Base-by-base conservation (phyloP, 2,888 invertebrate species). In the Xestia c-nigrum region DNA sequence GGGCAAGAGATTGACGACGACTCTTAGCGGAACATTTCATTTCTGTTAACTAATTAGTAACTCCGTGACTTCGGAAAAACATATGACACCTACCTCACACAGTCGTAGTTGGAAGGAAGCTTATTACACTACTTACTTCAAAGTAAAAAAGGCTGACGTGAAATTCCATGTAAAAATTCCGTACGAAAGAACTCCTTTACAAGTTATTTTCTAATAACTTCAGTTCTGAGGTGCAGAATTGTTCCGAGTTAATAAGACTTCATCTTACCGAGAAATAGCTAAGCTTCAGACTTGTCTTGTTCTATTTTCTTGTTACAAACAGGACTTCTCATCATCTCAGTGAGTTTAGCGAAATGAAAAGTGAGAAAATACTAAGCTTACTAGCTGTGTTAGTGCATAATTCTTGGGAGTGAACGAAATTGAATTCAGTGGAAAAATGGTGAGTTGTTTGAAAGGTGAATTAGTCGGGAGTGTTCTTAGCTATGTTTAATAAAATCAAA, bases 161-260 rank as follows among this genome's bases (percentile, higher is more conserved):
- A 46, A 24, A 78, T 50, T 50, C 38, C 16, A 16, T 46, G 31
- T 52, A 38, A 71, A 57, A 59, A 65, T 24, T 59, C 46, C 43
- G 5, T 64, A n/a, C 43, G 9, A 52, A 72, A 79, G 21, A 66
- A 72, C 38, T 59, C 52, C 9, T 19, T 38, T 6, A 16, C 14
- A 52, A 78, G 43, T 78, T 70, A 52, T 72, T 71, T 78, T 78
- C 38, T 52, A 65, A 59, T 72, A 59, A 52, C 52, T 52, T 16
- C 19, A 65, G 57, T 38, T 46, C 43, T 71, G 57, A 50, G 50
- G 47, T 72, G 72, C 9, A 52, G n/a, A 52, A 57, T 71, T 59
- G 57, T 78, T 59, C 65, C 16, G 21, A 59, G 72, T 79, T 78
- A 72, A 61, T 72, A 72, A 78, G 57, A 52, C 50, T 59, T 38